These are phyloP conservation scores for Leptogaster cylindrica DNA, from an alignment of 2,888 invertebrate species.

Conservation along the genomic window DNA sequence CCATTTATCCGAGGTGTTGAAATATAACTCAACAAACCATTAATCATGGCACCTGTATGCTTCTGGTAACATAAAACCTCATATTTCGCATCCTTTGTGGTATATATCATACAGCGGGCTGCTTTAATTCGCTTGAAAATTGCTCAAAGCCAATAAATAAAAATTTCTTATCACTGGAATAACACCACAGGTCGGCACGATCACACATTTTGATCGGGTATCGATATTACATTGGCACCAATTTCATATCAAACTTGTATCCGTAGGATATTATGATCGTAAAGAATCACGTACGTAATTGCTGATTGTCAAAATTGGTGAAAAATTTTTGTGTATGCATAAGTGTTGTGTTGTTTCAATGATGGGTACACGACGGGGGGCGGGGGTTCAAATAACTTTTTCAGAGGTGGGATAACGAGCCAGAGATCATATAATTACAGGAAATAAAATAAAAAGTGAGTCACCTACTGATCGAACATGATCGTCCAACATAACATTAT, in stretches of 20 bases:
- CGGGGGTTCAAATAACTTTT: conserved; percentile 21
- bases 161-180: conserved; percentile 25
- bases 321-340: conserved; percentile 6
- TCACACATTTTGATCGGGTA: conserved; percentile 11
- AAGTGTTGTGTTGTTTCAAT: background rate
- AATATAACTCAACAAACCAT: conserved; percentile 17
- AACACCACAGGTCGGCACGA: conserved; percentile 11
- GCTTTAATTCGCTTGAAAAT: conserved; percentile 17
- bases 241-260: background rate
- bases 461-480: conserved; percentile 24
- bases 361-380: conserved; percentile 2
- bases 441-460: conserved; percentile 41
- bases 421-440: conserved; percentile 40
- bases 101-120: conserved; percentile 11
- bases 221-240: conserved; percentile 18
- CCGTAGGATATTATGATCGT: conserved; percentile 32
- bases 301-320: conserved; percentile 45
- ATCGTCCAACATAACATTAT: conserved; percentile 1
- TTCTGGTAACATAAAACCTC: background rate
- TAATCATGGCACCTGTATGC: conserved; percentile 6
- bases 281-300: conserved; percentile 46
- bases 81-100: conserved; percentile 20
- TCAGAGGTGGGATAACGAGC: conserved; percentile 43
- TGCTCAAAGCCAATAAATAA: conserved; percentile 33
- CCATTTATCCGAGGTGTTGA: background rate